These are phyloP conservation scores for Phrynocephalus forsythii DNA, from an alignment of 2,797 vertebrate species.

Conservation along the genomic window DNA sequence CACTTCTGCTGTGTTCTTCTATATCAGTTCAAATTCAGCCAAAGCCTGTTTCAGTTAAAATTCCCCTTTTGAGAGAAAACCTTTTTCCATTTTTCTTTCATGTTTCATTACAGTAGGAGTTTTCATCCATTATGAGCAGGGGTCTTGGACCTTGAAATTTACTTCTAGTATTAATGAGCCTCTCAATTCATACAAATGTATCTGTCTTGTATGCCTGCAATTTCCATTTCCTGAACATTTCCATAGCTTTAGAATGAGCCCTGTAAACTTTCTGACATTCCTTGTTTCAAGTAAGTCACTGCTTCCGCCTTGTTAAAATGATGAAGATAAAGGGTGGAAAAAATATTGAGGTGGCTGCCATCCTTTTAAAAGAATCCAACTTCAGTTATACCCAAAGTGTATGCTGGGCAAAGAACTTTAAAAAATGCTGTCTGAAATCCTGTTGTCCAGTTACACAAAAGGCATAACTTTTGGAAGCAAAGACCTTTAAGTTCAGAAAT, in stretches of 20 bases:
- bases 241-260: neutral
- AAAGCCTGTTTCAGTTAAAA: neutral
- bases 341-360: neutral
- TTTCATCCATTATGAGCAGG: neutral
- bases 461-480: too few species aligned
- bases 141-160: neutral
- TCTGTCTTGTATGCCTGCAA: neutral
- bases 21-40: neutral
- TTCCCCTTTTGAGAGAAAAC: neutral
- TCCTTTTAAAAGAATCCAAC: neutral
- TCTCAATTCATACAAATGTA: neutral
- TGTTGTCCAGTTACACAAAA: too few species aligned
- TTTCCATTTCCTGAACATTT: conserved; percentile 12
- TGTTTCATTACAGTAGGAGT: neutral
- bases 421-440: neutral
- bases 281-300: neutral
- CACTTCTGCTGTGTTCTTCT: neutral
- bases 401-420: neutral
- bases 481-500: too few species aligned
- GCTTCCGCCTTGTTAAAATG: neutral
- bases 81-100: neutral
- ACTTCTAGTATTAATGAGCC: neutral
- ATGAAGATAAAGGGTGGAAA: neutral
- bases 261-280: neutral
- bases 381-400: neutral